phyloP scores from a whole-genome alignment of 2,113 vertebrate species.

The Oncorhynchus mykiss region DNA sequence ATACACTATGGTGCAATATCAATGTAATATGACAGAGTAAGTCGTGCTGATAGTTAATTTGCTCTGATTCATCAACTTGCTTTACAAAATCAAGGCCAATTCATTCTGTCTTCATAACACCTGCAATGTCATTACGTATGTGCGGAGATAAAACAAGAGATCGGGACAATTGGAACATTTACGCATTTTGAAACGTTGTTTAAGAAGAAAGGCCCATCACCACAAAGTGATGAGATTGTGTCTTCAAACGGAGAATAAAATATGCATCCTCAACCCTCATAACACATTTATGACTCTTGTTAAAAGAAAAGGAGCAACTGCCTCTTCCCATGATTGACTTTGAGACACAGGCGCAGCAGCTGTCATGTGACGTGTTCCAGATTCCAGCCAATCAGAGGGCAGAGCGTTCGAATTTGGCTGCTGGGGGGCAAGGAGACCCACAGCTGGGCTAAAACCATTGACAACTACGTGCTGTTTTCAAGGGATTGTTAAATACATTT shows the following conservation, averaged over 20 bases:
- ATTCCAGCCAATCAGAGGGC: constrained; percentile 72
- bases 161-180: constrained; percentile 56
- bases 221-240: constrained; percentile 65
- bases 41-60: constrained; percentile 13
- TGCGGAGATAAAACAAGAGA: constrained; percentile 36
- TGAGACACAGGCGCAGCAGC: constrained; percentile 69
- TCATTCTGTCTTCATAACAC: constrained; percentile 25
- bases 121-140: constrained; percentile 60
- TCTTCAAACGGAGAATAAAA: constrained; percentile 75
- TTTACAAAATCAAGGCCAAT: constrained; percentile 29
- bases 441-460: no score
- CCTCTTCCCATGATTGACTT: constrained; percentile 66
- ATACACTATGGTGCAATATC: background rate
- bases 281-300: constrained; percentile 75
- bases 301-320: constrained; percentile 73
- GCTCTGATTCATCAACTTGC: constrained; percentile 26
- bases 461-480: no score
- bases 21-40: background rate
- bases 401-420: no score
- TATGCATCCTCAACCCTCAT: constrained; percentile 74
- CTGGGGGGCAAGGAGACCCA: no score
- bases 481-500: no score
- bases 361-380: constrained; percentile 74
- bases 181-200: constrained; percentile 58
- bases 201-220: constrained; percentile 40